A percentile compares a stretch with the other conserved stretches of the same genome.
Evolutionary conservation across 1,140 invertebrate species (phyloP).

Genomic region (Solen grandis): DNA sequence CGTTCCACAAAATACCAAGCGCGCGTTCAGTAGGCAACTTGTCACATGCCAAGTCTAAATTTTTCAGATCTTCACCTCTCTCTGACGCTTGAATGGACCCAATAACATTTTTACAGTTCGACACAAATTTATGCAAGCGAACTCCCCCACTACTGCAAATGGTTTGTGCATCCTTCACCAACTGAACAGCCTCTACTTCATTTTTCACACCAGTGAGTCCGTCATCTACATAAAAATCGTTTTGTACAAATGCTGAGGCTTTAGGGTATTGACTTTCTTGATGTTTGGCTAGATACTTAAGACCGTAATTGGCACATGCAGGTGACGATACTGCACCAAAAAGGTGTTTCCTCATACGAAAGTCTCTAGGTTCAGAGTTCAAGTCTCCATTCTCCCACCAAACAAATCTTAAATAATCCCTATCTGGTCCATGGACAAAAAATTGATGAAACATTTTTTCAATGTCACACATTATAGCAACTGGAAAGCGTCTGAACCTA

Average conservation of each 20-base stretch:
- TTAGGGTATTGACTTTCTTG: slow-evolving; percentile 7
- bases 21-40: slow-evolving; percentile 59
- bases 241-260: slow-evolving; percentile 38
- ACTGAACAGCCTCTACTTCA: slow-evolving; percentile 47
- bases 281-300: slow-evolving; percentile 52
- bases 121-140: slow-evolving; percentile 62
- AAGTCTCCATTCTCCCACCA: slow-evolving; percentile 49
- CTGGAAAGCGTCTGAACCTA: slow-evolving; percentile 52
- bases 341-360: slow-evolving; percentile 58
- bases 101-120: slow-evolving; percentile 62
- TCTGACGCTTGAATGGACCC: slow-evolving; percentile 32
- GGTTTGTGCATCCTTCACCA: slow-evolving; percentile 44
- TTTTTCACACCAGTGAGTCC: slow-evolving; percentile 55
- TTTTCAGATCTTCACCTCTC: slow-evolving; percentile 43
- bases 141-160: slow-evolving; percentile 58
- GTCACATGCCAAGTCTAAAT: slow-evolving; percentile 58
- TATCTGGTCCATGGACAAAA: slow-evolving; percentile 2
- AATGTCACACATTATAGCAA: slow-evolving; percentile 59
- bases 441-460: slow-evolving; percentile 62
- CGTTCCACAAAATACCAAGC: slow-evolving; percentile 63
- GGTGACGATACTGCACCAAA: slow-evolving; percentile 62
- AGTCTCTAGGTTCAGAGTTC: slow-evolving; percentile 10
- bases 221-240: slow-evolving; percentile 69
- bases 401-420: slow-evolving; percentile 45
- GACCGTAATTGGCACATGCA: slow-evolving; percentile 57